Evolutionary conservation across 2,888 invertebrate genomes (phyloP).

Genomic region (Drosophila dives): DNA sequence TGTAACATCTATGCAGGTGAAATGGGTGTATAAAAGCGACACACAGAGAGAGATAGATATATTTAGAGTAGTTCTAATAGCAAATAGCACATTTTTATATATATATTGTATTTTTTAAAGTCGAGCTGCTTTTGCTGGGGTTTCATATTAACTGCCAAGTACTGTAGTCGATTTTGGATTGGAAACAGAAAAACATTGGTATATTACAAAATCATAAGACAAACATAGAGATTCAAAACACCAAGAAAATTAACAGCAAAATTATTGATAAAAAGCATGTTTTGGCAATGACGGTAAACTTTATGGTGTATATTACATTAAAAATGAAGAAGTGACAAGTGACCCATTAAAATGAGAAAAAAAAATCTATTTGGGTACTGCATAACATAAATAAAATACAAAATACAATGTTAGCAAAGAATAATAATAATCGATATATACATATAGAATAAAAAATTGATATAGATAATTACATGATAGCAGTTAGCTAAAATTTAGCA

Average conservation of each 20-base stretch:
- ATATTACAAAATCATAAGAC: slow-evolving; percentile 18
- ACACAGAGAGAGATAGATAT: slow-evolving; percentile 17
- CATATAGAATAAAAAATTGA: slow-evolving; percentile 51
- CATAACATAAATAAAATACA: slow-evolving; percentile 5
- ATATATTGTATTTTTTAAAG: neutral
- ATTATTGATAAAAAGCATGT: slow-evolving; percentile 6
- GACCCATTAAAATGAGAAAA: neutral
- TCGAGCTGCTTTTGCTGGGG: slow-evolving; percentile 23
- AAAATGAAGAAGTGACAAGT: neutral
- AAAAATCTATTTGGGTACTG: neutral
- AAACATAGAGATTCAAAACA: slow-evolving; percentile 12
- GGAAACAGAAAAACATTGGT: slow-evolving; percentile 1
- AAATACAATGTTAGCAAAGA: slow-evolving; percentile 16
- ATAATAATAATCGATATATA: slow-evolving; percentile 27
- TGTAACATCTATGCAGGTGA: slow-evolving; percentile 12
- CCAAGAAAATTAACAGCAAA: slow-evolving; percentile 1
- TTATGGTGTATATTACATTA: neutral
- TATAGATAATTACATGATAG: slow-evolving; percentile 77
- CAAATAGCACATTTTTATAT: slow-evolving; percentile 19
- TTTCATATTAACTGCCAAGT: slow-evolving; percentile 33
- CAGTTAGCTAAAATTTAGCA: slow-evolving; percentile 74
- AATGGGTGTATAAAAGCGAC: neutral
- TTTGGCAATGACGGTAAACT: neutral
- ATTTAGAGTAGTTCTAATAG: slow-evolving; percentile 12
- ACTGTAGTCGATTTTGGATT: slow-evolving; percentile 8